Conservation (phyloP, 1,140 invertebrate genomes). For the Sminthurides bifidus region DNA sequence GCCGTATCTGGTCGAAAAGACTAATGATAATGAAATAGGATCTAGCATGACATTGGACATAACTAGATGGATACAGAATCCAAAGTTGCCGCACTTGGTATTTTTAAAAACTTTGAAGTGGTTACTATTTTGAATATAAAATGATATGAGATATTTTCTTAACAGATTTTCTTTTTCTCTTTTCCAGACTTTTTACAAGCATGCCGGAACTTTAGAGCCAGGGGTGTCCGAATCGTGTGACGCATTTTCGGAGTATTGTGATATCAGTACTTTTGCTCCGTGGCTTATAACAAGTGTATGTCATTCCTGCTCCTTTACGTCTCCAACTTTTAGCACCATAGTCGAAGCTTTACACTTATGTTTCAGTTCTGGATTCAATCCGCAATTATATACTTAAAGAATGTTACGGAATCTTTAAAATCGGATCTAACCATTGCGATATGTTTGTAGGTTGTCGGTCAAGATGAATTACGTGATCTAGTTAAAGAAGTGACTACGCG, state of each 20-base stretch:
- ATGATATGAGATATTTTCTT: not conserved
- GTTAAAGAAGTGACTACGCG: constrained; percentile 20
- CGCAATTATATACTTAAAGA: too few species aligned
- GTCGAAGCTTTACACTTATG: too few species aligned
- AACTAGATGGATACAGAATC: constrained; percentile 22
- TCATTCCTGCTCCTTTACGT: not conserved
- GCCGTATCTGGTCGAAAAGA: constrained; percentile 22
- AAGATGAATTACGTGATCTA: constrained; percentile 5
- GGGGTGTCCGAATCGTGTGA: constrained; percentile 17
- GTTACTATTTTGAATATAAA: not conserved
- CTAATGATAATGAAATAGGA: constrained; percentile 24
- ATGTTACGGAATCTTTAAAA: too few species aligned
- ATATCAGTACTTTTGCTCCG: constrained; percentile 22
- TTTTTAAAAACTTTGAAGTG: not conserved
- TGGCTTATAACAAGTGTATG: constrained; percentile 28
- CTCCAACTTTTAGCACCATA: too few species aligned
- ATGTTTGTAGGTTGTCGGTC: constrained; percentile 21
- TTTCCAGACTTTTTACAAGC: constrained; percentile 27
- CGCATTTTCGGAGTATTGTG: constrained; percentile 10
- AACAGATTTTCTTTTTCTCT: not conserved
- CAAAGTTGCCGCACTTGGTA: constrained; percentile 26
- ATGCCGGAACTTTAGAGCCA: constrained; percentile 9
- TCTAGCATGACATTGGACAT: constrained; percentile 28
- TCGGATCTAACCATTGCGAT: not conserved
- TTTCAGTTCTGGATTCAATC: too few species aligned